phyloP scores from a whole-genome alignment of 2,113 vertebrate species.

The Octodon degus region DNA sequence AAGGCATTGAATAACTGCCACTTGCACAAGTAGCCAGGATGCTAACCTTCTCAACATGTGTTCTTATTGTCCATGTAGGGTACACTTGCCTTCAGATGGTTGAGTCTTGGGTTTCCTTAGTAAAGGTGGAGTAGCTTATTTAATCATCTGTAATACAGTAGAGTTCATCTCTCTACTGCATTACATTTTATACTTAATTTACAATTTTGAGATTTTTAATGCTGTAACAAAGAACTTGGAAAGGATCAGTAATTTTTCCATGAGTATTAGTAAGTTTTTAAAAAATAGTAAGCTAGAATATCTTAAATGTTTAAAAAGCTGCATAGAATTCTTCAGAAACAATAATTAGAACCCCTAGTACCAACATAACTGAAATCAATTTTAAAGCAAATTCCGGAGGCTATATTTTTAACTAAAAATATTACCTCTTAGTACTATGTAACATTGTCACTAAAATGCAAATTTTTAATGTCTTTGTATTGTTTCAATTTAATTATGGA shows the following conservation, averaged over 20 bases:
- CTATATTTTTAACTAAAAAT: constrained; percentile 18
- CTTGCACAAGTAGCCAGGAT: background rate
- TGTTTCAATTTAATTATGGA: constrained; percentile 32
- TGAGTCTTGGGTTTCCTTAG: background rate
- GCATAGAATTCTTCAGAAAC: background rate
- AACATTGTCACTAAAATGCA: constrained; percentile 32
- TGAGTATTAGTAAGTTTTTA: constrained; percentile 53
- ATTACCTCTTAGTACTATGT: background rate
- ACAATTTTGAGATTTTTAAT: constrained; percentile 7
- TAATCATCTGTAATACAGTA: no score
- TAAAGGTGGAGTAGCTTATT: background rate
- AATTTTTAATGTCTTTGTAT: background rate
- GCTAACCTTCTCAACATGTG: background rate
- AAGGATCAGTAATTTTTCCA: constrained; percentile 60
- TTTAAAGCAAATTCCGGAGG: background rate
- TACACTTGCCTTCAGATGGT: background rate
- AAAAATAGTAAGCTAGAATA: background rate
- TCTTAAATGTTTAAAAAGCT: constrained; percentile 38
- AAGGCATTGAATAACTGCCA: background rate
- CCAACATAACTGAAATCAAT: constrained; percentile 54
- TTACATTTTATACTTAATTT: background rate
- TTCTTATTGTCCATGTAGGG: background rate
- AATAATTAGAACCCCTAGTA: constrained; percentile 17
- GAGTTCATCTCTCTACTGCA: background rate
- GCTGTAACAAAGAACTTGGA: background rate